phyloP scores from a whole-genome alignment of 2,797 vertebrate genomes.

The Microcaecilia unicolor region DNA sequence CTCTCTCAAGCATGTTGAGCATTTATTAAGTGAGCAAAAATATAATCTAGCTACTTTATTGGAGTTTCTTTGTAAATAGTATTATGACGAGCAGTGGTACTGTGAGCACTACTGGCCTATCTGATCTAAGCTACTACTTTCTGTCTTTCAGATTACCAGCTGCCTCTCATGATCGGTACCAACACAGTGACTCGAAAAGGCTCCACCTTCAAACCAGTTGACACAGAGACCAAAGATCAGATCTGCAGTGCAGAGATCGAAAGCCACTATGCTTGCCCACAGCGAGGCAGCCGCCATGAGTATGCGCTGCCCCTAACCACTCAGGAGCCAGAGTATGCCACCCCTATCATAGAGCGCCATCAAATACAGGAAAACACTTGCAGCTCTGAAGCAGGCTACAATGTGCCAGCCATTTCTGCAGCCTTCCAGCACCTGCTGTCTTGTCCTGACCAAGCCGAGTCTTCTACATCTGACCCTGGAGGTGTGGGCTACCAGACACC shows the following conservation, averaged over 20 bases:
- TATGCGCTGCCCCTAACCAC: conserved; percentile 69
- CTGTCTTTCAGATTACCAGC: conserved; percentile 63
- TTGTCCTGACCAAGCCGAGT: conserved; percentile 21
- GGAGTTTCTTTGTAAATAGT: too few species aligned
- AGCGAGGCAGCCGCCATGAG: conserved; percentile 48
- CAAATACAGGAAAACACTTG: conserved; percentile 46
- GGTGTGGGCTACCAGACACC: conserved; percentile 53
- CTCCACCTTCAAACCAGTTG: conserved; percentile 77
- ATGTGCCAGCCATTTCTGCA: conserved; percentile 41
- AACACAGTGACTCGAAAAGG: conserved; percentile 69
- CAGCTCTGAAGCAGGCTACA: conserved; percentile 52
- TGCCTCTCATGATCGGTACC: conserved; percentile 70
- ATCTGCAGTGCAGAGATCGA: conserved; percentile 15
- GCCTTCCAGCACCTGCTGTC: conserved; percentile 53
- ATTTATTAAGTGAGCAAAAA: too few species aligned
- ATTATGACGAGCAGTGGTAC: too few species aligned
- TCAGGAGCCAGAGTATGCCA: conserved; percentile 73
- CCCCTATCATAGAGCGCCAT: conserved; percentile 71
- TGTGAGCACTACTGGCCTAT: too few species aligned
- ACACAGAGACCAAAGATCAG: conserved; percentile 46
- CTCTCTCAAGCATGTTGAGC: too few species aligned
- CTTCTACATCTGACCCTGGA: conserved; percentile 18
- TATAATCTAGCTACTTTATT: too few species aligned
- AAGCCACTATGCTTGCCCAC: conserved; percentile 62
- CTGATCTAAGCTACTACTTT: not conserved